Base-by-base conservation (phyloP, 2,113 vertebrate species). In the Oceanodroma tethys region DNA sequence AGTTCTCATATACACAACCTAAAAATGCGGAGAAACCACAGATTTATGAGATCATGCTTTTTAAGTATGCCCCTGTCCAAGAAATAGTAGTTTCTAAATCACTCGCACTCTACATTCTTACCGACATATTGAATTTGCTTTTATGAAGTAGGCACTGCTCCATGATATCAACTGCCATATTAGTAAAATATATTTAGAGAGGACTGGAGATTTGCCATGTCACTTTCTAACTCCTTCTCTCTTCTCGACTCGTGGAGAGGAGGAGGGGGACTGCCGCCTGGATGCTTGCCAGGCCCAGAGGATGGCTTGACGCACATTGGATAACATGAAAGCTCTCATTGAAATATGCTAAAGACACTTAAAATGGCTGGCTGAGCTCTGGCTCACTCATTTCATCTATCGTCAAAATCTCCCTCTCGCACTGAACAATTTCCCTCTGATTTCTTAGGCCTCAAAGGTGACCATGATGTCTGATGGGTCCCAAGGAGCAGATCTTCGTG, bases 11-110 rank as follows among this genome's bases (percentile, higher is more conserved):
- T 11, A 8, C 91, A 59, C 74, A 76, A 22, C 56, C 86, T 65
- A 94, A 96, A 98, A 97, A 96, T 34, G 50, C 4, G 0, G 73
- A 60, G 95, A 92, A 90, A 95, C 90, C 59, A 9, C 67, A 60
- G 93, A 81, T 95, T 97, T 90, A 76, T 93, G 95, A 74, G 81
- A 94, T 55, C 78, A 81, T 73, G 76, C 97, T 84, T 84, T 59
- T 87, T 29, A 53, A 68, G 29, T 6, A 36, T 27, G 68, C 90
- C 95, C 95, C 75, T 48, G 90, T 80, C 97, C 95, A 65, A 48
- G 90, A 78, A 93, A 88, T 20, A 22, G 84, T 84, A 47, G 87
- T 71, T 86, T 74, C 81, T 56, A 96, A 96, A 95, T 89, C 93
- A 95, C 74, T 75, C 42, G 10, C 0, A 9, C 67, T 40, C 60